A percentile compares a stretch with the other conserved stretches of the same genome.
These are phyloP conservation scores for Musca domestica DNA, from an alignment of 1,140 invertebrate genomes.

Conservation along the genomic window DNA sequence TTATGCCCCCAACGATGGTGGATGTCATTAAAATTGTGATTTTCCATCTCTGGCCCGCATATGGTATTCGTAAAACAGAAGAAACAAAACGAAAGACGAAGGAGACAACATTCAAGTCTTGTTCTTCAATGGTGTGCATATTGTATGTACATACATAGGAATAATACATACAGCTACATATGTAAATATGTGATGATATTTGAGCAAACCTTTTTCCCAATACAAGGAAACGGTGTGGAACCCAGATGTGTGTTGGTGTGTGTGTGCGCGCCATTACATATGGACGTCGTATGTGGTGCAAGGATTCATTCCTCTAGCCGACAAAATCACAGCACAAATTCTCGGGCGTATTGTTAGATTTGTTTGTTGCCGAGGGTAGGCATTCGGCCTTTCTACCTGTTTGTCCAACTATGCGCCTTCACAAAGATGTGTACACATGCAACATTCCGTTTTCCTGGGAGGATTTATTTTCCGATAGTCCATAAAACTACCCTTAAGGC, in stretches of 20 bases:
- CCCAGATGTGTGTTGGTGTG: no score
- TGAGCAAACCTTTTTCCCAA: no score
- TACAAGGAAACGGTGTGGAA: no score
- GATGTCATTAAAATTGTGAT: no score
- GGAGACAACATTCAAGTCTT: no score
- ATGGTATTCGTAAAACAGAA: no score
- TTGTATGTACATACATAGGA: background rate
- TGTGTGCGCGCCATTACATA: no score
- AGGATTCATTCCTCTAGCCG: conserved; percentile 22
- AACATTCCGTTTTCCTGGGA: background rate
- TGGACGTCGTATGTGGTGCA: no score
- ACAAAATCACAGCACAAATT: conserved; percentile 43
- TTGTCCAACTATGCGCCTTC: background rate
- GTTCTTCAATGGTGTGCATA: background rate
- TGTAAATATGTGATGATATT: background rate
- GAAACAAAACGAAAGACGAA: no score
- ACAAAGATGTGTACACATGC: background rate
- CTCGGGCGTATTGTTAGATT: background rate
- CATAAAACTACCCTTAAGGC: conserved; percentile 8
- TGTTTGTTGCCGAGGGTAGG: no score
- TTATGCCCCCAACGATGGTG: no score
- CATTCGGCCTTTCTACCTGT: background rate
- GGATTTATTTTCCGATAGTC: conserved; percentile 19
- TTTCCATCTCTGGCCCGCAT: no score
- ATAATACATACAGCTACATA: background rate